Evolutionary conservation across 2,888 invertebrate species (phyloP).

Genomic region (Euzetes globulus): DNA sequence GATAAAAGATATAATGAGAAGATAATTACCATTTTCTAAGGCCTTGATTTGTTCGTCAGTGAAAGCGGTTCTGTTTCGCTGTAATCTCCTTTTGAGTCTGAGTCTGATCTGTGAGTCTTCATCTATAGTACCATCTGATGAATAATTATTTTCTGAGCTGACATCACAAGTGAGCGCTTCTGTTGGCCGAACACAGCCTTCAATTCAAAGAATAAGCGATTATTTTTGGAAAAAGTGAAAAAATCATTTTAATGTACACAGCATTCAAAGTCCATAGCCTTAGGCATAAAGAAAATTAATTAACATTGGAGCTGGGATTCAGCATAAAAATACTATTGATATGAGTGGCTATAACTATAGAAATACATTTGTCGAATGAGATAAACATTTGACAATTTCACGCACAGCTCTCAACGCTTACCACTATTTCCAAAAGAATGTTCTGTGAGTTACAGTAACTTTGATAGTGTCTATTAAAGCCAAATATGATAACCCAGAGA

Average conservation of each 20-base stretch:
- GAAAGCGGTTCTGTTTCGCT: constrained; percentile 51
- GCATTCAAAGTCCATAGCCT: not conserved
- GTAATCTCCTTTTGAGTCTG: constrained; percentile 47
- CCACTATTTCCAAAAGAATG: not conserved
- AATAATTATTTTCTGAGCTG: constrained; percentile 40
- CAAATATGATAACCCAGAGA: not conserved
- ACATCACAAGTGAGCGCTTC: constrained; percentile 34
- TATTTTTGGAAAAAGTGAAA: not conserved
- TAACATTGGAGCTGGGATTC: constrained; percentile 1
- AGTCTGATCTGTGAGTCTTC: constrained; percentile 42
- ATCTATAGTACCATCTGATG: constrained; percentile 40
- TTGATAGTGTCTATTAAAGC: not conserved
- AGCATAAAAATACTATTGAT: constrained; percentile 14
- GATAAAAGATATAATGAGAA: not conserved
- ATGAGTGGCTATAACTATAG: too few species aligned
- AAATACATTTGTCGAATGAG: not conserved
- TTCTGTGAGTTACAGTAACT: not conserved
- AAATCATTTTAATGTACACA: not conserved
- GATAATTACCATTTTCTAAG: constrained; percentile 48
- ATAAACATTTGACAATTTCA: constrained; percentile 16
- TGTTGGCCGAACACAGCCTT: constrained; percentile 16
- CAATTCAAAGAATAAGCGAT: not conserved
- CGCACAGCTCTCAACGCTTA: not conserved
- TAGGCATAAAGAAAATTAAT: not conserved
- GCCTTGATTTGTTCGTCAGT: constrained; percentile 51